phyloP scores from a whole-genome alignment of 1,140 invertebrate species.

The Heliconius congener region DNA sequence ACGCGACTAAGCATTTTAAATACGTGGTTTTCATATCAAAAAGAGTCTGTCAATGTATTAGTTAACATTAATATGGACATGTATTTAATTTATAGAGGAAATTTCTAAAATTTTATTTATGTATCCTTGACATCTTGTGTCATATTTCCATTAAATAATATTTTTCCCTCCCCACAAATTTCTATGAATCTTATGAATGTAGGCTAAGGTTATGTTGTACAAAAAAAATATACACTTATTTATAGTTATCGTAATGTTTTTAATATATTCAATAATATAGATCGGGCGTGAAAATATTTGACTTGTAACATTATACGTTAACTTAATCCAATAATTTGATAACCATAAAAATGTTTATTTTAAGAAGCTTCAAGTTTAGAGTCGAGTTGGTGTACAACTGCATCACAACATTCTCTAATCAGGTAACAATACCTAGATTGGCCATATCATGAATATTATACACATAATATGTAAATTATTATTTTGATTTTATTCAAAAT shows the following conservation, averaged over 20 bases:
- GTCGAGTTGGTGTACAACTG: too few species aligned
- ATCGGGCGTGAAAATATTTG: background rate
- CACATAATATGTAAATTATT: too few species aligned
- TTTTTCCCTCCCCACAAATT: background rate
- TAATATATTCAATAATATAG: background rate
- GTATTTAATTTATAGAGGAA: background rate
- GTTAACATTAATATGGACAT: background rate
- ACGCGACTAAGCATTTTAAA: background rate
- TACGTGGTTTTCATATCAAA: background rate
- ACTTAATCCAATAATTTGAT: too few species aligned
- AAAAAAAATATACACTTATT: background rate
- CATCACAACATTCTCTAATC: too few species aligned
- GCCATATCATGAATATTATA: too few species aligned
- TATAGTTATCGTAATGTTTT: slow-evolving; percentile 5
- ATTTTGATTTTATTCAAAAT: too few species aligned
- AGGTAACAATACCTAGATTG: too few species aligned
- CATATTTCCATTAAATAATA: background rate
- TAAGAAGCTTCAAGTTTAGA: too few species aligned
- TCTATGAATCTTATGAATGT: slow-evolving; percentile 12
- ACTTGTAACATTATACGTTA: background rate
- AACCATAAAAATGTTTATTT: too few species aligned
- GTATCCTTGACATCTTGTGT: background rate
- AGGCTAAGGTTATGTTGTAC: slow-evolving; percentile 7
- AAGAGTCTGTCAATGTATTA: background rate
- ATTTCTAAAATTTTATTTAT: background rate